Evolutionary conservation across 2,888 invertebrate species (phyloP), one percentile per base, ranked within the genome.

Genomic region (Eristalis intricaria): DNA sequence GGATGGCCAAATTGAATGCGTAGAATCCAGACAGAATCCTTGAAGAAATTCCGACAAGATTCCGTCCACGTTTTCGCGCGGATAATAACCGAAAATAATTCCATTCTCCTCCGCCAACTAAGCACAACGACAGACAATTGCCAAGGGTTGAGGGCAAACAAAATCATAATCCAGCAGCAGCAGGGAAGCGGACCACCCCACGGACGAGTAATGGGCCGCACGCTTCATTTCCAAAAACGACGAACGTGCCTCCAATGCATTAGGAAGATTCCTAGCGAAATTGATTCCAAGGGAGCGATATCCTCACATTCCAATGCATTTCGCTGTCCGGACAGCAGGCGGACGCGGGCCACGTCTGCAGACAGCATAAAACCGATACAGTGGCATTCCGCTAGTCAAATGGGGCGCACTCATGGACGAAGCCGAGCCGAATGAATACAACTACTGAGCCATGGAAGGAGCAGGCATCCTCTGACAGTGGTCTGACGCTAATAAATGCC

Each of bases 291-390:
- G 22, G 19, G 29, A 29, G 58, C 58, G 22, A 68, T 56, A 50
- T 40, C 60, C 69, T 77, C 43, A 73, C 81, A 85, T 77, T 85
- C 73, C 81, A 81, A 32, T 81, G 85, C 85, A 85, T 77, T 58
- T 71, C 38, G 70, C 35, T 35, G 10, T 35, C 35, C 60, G 60
- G 22, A 22, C 8, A 23, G 3, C 43, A 43, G 43, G 4, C 15
- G 15, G 43, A 32, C 8, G 8, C 29, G n/a, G 43, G n/a, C 32
- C 15, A n/a, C 50, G 35, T 71, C 58, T 79, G 65, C 78, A 79
- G 43, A 23, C 56, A 43, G n/a, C 70, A 71, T 29, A 32, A 65
- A 56, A 71, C 1, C 19, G 71, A 71, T 43, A 61, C 70, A 70
- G 64, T 64, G 60, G 26, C 15, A 70, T 77, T 70, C 26, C 61